A percentile compares a stretch with the other conserved stretches of the same genome.
Conservation (phyloP, 1,140 invertebrate species). For the Spodoptera frugiperda region DNA sequence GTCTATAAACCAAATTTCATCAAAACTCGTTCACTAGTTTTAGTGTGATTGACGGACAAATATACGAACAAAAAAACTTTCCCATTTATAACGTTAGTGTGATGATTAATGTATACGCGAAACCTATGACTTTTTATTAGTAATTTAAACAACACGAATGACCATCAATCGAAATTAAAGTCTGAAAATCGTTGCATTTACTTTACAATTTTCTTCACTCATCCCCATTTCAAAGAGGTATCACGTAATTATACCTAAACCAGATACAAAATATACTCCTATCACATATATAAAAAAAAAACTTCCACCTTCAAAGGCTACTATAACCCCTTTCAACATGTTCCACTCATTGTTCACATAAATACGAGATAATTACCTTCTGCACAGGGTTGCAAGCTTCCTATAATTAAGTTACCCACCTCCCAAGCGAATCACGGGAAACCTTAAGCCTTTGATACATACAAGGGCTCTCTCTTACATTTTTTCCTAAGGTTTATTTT, state of each 20-base stretch:
- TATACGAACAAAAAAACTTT: neutral
- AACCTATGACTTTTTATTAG: too few species aligned
- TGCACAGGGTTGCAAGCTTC: constrained; percentile 4
- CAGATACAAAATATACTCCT: neutral
- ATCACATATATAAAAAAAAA: neutral
- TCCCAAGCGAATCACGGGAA: constrained; percentile 12
- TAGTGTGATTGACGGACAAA: neutral
- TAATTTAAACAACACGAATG: too few species aligned
- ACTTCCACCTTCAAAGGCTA: neutral
- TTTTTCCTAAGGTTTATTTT: constrained; percentile 1
- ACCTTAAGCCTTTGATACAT: constrained; percentile 22
- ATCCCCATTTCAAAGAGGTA: too few species aligned
- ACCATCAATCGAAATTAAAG: too few species aligned
- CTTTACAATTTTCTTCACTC: too few species aligned
- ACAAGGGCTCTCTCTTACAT: neutral
- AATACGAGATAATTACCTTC: constrained; percentile 27
- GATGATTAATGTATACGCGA: too few species aligned
- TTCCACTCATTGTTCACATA: neutral
- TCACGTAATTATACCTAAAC: too few species aligned
- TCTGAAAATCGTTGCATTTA: too few species aligned
- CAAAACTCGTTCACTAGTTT: neutral
- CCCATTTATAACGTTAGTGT: neutral
- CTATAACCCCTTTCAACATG: neutral
- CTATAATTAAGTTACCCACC: constrained; percentile 17
- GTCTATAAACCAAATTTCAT: neutral